Evolutionary conservation across 2,113 vertebrate species (phyloP).

Genomic region (Spea bombifrons): DNA sequence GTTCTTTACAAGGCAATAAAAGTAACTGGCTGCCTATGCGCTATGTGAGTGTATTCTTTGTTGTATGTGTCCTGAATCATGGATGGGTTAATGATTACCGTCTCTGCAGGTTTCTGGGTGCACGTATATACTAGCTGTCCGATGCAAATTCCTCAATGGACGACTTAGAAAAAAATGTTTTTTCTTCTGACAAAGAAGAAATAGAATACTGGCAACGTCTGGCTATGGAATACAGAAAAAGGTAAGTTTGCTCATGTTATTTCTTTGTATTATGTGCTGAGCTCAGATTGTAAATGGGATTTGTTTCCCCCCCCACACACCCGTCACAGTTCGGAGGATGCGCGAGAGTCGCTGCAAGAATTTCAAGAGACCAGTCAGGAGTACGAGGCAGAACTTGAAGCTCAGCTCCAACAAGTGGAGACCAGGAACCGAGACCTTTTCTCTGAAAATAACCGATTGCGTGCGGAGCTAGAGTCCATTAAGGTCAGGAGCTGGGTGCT

Average conservation of each 20-base stretch:
- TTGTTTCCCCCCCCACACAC: conserved; percentile 39
- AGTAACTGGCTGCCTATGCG: too few relatives aligned
- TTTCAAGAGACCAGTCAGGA: conserved; percentile 96
- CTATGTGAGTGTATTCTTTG: too few relatives aligned
- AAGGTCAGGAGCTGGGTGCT: conserved; percentile 68
- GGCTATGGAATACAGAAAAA: conserved; percentile 78
- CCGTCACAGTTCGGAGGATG: conserved; percentile 72
- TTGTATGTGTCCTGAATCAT: too few relatives aligned
- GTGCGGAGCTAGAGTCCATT: conserved; percentile 80
- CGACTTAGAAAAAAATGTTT: conserved; percentile 64
- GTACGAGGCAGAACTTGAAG: conserved; percentile 92
- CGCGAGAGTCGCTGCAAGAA: conserved; percentile 86
- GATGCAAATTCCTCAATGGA: conserved; percentile 67
- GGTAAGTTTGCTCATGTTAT: conserved; percentile 61
- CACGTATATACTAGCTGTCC: neutral
- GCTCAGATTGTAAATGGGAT: neutral
- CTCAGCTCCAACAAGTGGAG: conserved; percentile 87
- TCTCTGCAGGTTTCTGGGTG: too few relatives aligned
- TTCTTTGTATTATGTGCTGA: neutral
- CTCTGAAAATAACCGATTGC: conserved; percentile 79
- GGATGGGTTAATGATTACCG: too few relatives aligned
- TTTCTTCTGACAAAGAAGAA: conserved; percentile 83
- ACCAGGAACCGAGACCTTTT: conserved; percentile 86
- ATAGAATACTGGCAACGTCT: conserved; percentile 84
- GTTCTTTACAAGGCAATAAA: too few relatives aligned